A percentile compares a stretch with the other conserved stretches of the same genome.
Conservation (phyloP, 2,888 invertebrate species). For the Eutolmus rufibarbis region DNA sequence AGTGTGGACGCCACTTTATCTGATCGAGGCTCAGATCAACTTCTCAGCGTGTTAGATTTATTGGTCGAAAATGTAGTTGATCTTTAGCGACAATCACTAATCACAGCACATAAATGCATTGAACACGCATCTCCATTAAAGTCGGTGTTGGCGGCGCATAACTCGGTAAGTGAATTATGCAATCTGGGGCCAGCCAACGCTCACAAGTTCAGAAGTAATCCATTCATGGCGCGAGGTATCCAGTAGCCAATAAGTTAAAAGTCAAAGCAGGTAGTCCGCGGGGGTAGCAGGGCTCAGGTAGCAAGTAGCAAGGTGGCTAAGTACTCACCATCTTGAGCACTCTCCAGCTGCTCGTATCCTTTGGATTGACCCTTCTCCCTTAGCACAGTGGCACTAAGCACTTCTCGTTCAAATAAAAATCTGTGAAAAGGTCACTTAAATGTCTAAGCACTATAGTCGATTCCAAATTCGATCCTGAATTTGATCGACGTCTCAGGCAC, state of each 20-base stretch:
- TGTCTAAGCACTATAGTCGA: conserved; percentile 7
- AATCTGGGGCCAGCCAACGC: neutral
- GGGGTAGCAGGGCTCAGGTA: neutral
- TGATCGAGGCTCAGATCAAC: neutral
- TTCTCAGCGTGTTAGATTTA: neutral
- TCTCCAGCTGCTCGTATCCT: conserved; percentile 22
- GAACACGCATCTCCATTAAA: conserved; percentile 14
- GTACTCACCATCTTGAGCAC: conserved; percentile 45
- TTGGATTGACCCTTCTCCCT: neutral
- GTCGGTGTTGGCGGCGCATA: conserved; percentile 33
- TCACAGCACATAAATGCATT: neutral
- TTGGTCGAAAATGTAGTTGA: neutral
- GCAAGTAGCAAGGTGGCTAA: neutral
- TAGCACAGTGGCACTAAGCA: conserved; percentile 1
- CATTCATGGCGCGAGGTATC: conserved; percentile 33
- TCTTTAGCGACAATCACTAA: conserved; percentile 33
- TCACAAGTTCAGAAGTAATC: neutral
- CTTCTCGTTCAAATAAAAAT: neutral
- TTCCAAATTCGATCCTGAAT: conserved; percentile 31
- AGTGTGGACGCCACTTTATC: neutral
- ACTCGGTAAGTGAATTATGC: neutral
- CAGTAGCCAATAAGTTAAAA: conserved; percentile 23
- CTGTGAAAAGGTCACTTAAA: neutral
- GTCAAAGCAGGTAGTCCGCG: conserved; percentile 6
- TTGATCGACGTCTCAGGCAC: conserved; percentile 19